A percentile compares a stretch with the other conserved stretches of the same genome.
phyloP scores from a whole-genome alignment of 2,888 invertebrate genomes.

The Xestia ashworthii region DNA sequence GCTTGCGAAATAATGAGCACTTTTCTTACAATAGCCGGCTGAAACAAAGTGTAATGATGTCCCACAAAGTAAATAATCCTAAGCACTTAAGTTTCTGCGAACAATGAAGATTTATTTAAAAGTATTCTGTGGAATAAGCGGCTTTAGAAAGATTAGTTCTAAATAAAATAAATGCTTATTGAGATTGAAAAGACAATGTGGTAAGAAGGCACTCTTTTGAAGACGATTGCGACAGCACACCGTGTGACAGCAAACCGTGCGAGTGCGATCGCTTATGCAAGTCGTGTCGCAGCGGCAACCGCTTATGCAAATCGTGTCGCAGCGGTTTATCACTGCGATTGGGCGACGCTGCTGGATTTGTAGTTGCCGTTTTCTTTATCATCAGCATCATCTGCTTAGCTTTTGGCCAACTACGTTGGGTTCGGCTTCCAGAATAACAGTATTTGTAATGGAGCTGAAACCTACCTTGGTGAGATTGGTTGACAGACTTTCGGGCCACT shows the following conservation, averaged over 20 bases:
- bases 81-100: neutral
- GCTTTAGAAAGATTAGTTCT: neutral
- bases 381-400: neutral
- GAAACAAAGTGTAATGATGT: constrained; percentile 17
- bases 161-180: neutral
- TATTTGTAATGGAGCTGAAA: neutral
- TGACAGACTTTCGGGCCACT: neutral
- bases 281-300: too few species aligned
- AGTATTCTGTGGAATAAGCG: neutral
- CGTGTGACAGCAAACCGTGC: neutral
- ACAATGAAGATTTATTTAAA: neutral
- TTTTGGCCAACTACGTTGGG: neutral
- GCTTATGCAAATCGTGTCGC: neutral
- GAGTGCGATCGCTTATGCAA: too few species aligned
- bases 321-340: neutral
- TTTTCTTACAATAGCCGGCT: constrained; percentile 17
- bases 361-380: neutral
- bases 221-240: neutral
- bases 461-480: neutral
- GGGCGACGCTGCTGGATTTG: neutral
- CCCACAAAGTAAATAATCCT: constrained; percentile 13
- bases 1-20: constrained; percentile 40
- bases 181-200: neutral
- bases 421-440: neutral
- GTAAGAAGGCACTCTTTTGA: neutral